phyloP scores from a whole-genome alignment of 2,797 vertebrate genomes.

The Babyrousa celebensis region DNA sequence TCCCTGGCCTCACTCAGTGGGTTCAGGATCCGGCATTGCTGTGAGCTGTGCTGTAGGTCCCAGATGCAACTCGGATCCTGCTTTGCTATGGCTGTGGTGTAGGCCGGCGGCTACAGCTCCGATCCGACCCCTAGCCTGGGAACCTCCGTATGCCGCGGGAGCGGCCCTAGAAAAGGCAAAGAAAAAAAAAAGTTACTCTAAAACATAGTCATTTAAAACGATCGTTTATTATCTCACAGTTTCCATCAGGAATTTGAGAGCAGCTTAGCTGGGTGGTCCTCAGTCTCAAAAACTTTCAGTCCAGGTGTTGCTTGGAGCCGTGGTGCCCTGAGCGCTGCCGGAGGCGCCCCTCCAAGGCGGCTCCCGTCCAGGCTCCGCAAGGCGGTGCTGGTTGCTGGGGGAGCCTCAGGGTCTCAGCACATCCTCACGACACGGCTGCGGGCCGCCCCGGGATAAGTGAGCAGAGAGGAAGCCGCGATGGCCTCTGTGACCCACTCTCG shows the following conservation, averaged over 20 bases:
- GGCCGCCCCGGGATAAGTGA: conserved; percentile 16
- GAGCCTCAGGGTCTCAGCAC: not conserved
- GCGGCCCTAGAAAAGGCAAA: too few species aligned
- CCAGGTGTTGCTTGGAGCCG: not conserved
- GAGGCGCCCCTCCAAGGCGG: not conserved
- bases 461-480: not conserved
- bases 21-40: too few species aligned
- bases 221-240: conserved; percentile 29
- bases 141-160: too few species aligned
- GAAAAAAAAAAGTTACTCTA: not conserved
- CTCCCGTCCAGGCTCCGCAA: too few species aligned
- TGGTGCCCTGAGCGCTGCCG: not conserved
- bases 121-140: too few species aligned
- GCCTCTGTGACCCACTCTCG: not conserved
- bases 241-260: not conserved
- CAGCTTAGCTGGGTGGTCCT: not conserved
- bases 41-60: too few species aligned
- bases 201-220: conserved; percentile 44
- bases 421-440: not conserved
- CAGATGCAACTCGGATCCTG: too few species aligned
- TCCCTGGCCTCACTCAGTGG: too few species aligned
- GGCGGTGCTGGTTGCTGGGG: not conserved
- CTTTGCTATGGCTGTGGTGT: too few species aligned
- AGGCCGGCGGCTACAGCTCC: too few species aligned
- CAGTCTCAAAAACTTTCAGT: conserved; percentile 15